Percentiles rank a stretch among this genome's conserved stretches.
phyloP scores from a whole-genome alignment of 2,888 invertebrate species.

The Luperina nickerlii region DNA sequence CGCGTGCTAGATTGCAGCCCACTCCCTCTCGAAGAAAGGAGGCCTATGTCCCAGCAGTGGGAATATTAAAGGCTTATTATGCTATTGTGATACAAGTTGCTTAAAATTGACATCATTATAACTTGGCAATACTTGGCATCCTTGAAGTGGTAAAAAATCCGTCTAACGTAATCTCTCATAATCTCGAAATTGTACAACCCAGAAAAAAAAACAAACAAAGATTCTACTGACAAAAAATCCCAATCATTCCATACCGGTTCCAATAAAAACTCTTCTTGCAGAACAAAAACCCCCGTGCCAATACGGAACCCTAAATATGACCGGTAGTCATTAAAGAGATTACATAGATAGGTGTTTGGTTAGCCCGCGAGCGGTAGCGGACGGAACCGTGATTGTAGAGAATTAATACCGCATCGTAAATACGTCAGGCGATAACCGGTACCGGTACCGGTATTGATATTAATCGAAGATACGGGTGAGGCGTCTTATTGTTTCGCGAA shows the following conservation, averaged over 20 bases:
- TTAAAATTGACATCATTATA: not conserved
- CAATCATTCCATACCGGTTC: not conserved
- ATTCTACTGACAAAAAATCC: conserved; percentile 4
- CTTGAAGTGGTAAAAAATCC: not conserved
- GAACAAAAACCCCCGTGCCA: not conserved
- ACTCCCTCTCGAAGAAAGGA: too few species aligned
- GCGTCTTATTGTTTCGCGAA: conserved; percentile 54
- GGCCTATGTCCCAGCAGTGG: too few species aligned
- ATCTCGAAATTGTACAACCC: not conserved
- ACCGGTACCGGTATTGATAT: conserved; percentile 56
- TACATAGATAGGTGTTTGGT: conserved; percentile 75
- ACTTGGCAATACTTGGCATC: not conserved
- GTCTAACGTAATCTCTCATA: not conserved
- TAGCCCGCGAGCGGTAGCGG: conserved; percentile 72
- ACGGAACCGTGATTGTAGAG: conserved; percentile 75
- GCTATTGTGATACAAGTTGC: too few species aligned
- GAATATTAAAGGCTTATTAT: not conserved
- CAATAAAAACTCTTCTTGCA: not conserved
- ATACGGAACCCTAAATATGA: conserved; percentile 50
- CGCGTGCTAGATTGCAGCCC: too few species aligned
- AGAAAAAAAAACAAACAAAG: not conserved
- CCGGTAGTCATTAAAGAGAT: conserved; percentile 82
- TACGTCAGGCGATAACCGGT: conserved; percentile 67
- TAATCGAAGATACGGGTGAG: conserved; percentile 52
- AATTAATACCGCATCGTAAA: conserved; percentile 75